These are phyloP conservation scores for Smittia aterrima DNA, from an alignment of 2,888 invertebrate genomes.

Conservation along the genomic window DNA sequence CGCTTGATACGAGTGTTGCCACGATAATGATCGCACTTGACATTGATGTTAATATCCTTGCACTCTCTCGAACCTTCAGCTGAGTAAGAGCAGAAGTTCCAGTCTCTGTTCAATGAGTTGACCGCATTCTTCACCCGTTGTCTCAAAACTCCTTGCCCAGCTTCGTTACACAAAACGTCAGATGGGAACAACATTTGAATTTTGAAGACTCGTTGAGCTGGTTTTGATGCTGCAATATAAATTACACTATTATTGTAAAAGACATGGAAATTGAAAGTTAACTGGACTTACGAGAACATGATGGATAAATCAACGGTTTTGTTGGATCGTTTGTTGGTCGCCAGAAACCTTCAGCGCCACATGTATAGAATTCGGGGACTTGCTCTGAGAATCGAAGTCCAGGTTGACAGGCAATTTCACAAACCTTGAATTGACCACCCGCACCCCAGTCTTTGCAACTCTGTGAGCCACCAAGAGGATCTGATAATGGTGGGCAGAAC, in stretches of 20 bases:
- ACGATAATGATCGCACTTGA: conserved; percentile 81
- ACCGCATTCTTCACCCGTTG: conserved; percentile 87
- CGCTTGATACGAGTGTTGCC: conserved; percentile 62
- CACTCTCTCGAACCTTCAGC: conserved; percentile 82
- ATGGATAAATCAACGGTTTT: conserved; percentile 82
- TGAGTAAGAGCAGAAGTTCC: conserved; percentile 94
- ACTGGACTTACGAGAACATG: conserved; percentile 78
- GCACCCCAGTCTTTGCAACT: conserved; percentile 95
- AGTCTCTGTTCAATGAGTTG: conserved; percentile 87
- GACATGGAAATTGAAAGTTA: no score
- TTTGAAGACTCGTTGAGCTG: conserved; percentile 93
- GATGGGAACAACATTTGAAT: conserved; percentile 93
- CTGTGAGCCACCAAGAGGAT: conserved; percentile 89
- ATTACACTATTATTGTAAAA: conserved; percentile 34
- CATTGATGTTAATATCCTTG: conserved; percentile 84
- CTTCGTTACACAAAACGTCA: conserved; percentile 93
- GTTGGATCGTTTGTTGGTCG: conserved; percentile 79
- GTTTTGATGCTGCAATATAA: conserved; percentile 66
- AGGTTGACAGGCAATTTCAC: conserved; percentile 82
- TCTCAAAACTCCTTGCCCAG: conserved; percentile 86
- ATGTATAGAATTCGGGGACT: conserved; percentile 95
- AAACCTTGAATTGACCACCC: conserved; percentile 92
- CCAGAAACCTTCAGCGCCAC: conserved; percentile 98
- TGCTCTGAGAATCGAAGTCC: conserved; percentile 88
- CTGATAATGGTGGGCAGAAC: conserved; percentile 84